Percentiles rank a stretch among this genome's conserved stretches.
These are phyloP conservation scores for Daktulosphaira vitifoliae DNA, from an alignment of 1,140 invertebrate genomes.

Conservation along the genomic window DNA sequence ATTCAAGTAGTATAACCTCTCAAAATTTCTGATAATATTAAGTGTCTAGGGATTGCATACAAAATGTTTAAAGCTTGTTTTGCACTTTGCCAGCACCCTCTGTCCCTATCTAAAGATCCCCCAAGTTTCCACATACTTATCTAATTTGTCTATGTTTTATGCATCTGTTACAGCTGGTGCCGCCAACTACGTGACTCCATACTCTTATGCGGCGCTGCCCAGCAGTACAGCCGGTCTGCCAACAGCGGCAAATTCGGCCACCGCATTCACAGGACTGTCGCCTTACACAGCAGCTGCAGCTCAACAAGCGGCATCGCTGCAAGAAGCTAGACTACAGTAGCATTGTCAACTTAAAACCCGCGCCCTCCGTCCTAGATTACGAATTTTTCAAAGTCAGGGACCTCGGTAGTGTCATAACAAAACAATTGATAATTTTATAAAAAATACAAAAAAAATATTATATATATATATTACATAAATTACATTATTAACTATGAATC, in stretches of 20 bases:
- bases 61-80: too few species aligned
- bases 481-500: too few species aligned
- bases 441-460: background rate
- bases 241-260: constrained; percentile 37
- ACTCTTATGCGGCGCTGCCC: constrained; percentile 41
- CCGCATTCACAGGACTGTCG: constrained; percentile 40
- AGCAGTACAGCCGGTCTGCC: constrained; percentile 37
- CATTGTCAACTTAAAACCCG: constrained; percentile 30
- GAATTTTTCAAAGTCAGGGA: constrained; percentile 28
- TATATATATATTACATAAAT: too few species aligned
- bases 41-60: too few species aligned
- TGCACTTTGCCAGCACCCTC: too few species aligned
- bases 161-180: constrained; percentile 39
- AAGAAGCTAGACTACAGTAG: constrained; percentile 43
- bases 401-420: constrained; percentile 18
- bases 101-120: too few species aligned
- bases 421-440: background rate
- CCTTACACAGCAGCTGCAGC: constrained; percentile 41
- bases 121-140: too few species aligned
- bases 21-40: too few species aligned
- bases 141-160: too few species aligned
- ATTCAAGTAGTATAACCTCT: too few species aligned
- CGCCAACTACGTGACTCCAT: constrained; percentile 41
- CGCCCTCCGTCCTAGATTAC: constrained; percentile 30
- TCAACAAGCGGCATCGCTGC: constrained; percentile 39